Evolutionary conservation across 2,797 vertebrate species (phyloP).

Genomic region (Melanotaenia trifasciata): DNA sequence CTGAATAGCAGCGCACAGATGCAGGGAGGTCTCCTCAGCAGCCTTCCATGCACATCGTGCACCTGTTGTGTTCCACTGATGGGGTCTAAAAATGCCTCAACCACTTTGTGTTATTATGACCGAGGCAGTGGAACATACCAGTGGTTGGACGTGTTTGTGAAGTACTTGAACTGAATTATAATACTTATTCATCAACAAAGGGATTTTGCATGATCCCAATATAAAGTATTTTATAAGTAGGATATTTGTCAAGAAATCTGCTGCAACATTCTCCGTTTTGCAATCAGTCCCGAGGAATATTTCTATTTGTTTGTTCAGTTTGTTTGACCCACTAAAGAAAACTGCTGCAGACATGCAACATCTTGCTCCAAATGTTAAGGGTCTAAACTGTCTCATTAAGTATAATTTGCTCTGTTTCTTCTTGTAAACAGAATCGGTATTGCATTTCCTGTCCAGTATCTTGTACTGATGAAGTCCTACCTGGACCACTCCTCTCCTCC

Average conservation of each 20-base stretch:
- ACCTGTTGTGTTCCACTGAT: slow-evolving; percentile 63
- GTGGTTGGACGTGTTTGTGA: background rate
- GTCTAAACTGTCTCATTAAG: no score
- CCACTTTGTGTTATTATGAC: slow-evolving; percentile 6
- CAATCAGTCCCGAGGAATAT: no score
- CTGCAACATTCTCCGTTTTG: no score
- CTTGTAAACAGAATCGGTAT: no score
- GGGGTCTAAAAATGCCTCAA: slow-evolving; percentile 54
- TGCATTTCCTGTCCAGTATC: no score
- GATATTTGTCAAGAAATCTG: background rate
- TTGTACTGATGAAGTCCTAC: no score
- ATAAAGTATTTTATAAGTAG: background rate
- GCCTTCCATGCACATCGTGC: slow-evolving; percentile 39
- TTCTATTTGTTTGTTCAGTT: no score
- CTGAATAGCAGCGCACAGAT: slow-evolving; percentile 68
- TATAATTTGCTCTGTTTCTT: no score
- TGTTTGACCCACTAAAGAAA: no score
- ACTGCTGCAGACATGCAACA: no score
- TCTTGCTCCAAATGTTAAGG: no score
- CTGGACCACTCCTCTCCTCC: no score
- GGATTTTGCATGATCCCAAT: background rate
- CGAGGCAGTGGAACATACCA: slow-evolving; percentile 29
- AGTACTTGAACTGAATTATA: background rate
- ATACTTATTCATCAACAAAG: background rate
- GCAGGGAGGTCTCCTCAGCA: slow-evolving; percentile 60